phyloP scores from a whole-genome alignment of 2,113 vertebrate species.

The Zosterops japonicus region DNA sequence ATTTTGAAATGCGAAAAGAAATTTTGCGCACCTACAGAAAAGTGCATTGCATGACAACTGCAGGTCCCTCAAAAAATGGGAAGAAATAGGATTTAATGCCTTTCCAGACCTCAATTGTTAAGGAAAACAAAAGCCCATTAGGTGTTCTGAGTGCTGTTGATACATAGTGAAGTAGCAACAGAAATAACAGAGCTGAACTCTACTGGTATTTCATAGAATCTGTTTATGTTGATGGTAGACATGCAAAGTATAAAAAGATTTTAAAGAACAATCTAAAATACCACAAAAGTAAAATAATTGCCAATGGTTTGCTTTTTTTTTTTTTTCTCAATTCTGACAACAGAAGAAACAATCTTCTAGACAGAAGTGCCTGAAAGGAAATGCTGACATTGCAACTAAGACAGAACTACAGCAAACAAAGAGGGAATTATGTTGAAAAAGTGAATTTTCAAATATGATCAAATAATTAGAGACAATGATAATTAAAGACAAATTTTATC shows the following conservation, averaged over 20 bases:
- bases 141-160: neutral
- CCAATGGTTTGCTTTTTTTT: neutral
- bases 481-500: neutral
- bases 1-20: neutral
- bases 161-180: neutral
- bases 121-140: neutral
- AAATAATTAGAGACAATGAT: neutral
- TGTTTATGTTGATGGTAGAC: neutral
- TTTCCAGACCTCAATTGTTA: neutral
- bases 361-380: neutral
- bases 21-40: neutral
- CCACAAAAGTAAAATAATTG: neutral
- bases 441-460: neutral
- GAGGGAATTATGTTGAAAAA: neutral
- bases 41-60: neutral
- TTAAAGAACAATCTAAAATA: neutral
- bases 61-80: neutral
- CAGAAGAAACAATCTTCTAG: neutral
- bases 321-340: neutral
- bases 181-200: neutral
- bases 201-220: neutral
- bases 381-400: neutral
- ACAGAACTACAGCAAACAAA: neutral
- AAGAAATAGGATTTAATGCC: neutral
- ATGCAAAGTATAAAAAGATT: neutral